These are phyloP conservation scores for Cyphomyrus discorhynchus DNA, from an alignment of 2,113 vertebrate genomes.

Conservation along the genomic window DNA sequence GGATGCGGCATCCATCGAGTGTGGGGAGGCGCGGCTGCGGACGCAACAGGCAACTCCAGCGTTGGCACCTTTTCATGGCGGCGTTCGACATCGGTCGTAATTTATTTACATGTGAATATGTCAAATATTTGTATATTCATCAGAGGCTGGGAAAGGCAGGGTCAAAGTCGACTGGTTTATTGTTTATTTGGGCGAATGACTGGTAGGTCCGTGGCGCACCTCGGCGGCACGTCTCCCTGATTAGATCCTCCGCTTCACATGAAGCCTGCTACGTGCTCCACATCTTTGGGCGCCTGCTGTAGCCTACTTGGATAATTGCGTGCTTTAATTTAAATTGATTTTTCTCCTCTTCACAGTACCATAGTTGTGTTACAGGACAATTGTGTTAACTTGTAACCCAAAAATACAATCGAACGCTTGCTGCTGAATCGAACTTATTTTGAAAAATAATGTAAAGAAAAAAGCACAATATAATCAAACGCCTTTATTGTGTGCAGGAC, in stretches of 20 bases:
- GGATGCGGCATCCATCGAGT: background rate
- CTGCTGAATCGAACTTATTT: background rate
- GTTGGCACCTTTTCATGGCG: background rate
- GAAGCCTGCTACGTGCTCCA: background rate
- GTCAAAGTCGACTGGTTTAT: background rate
- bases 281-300: background rate
- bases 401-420: background rate
- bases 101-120: background rate
- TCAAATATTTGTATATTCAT: background rate
- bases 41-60: background rate
- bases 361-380: background rate
- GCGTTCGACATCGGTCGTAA: background rate
- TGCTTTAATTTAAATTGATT: background rate
- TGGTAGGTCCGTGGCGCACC: background rate
- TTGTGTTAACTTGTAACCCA: background rate
- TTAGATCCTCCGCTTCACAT: background rate
- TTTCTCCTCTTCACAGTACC: background rate
- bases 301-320: background rate
- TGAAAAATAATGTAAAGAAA: background rate
- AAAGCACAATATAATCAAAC: background rate
- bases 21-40: background rate
- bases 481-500: background rate
- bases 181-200: background rate
- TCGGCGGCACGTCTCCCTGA: background rate
- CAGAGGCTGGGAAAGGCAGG: background rate